Conservation (phyloP, 2,113 vertebrate species). For the Philantomba maxwellii region DNA sequence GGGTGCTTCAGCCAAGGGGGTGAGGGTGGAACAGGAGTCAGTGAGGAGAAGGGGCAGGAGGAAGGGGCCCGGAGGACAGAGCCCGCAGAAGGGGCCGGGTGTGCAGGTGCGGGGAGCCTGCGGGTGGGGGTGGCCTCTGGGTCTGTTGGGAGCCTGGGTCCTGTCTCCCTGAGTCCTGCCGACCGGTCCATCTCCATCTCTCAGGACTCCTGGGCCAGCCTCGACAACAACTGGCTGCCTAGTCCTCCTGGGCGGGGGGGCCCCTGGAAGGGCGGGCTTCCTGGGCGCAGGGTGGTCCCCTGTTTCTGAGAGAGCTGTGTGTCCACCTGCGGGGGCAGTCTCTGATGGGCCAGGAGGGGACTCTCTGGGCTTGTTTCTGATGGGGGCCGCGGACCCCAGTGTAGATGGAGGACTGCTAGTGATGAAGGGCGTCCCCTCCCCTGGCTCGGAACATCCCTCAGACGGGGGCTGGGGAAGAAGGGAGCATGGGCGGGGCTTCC, state of each 20-base stretch:
- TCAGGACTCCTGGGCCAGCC: not conserved
- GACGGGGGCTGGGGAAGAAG: not conserved
- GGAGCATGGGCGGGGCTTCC: not conserved
- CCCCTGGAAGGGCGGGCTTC: not conserved
- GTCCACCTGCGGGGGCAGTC: fast-evolving
- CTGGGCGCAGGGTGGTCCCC: not conserved
- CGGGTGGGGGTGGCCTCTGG: fast-evolving
- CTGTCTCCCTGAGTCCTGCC: not conserved
- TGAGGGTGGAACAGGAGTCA: not conserved
- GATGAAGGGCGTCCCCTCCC: not conserved
- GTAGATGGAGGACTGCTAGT: not conserved
- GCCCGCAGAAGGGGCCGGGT: fast-evolving
- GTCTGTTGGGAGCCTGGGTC: not conserved
- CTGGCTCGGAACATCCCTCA: not conserved
- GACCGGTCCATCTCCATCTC: not conserved
- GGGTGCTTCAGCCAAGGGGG: not conserved
- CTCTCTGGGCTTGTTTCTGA: not conserved
- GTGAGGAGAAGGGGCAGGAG: not conserved
- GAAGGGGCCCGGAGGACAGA: not conserved
- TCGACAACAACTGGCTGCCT: not conserved
- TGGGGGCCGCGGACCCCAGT: not conserved
- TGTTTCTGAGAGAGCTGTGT: not conserved
- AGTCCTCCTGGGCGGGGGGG: not conserved
- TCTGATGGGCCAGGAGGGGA: not conserved
- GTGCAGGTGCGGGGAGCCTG: fast-evolving